Percentiles rank a stretch among this genome's conserved stretches.
These are phyloP conservation scores for Vulpes ferrilata DNA, from an alignment of 2,113 vertebrate genomes.

Conservation along the genomic window DNA sequence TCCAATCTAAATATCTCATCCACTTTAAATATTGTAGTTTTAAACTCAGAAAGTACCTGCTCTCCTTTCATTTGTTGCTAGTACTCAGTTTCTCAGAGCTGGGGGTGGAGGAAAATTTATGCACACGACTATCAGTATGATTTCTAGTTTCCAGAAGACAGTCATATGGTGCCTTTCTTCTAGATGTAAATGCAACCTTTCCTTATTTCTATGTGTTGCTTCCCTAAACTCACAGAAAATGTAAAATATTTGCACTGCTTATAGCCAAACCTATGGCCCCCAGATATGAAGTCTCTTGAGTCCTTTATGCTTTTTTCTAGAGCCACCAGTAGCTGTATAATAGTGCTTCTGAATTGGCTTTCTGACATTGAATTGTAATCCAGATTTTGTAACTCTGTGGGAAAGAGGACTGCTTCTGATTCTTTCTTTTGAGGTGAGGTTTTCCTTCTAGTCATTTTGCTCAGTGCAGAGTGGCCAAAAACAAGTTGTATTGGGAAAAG, in stretches of 20 bases:
- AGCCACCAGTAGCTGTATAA: no score
- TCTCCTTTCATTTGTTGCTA: not conserved
- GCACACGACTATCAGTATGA: not conserved
- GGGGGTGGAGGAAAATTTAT: rapidly evolving
- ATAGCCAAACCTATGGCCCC: no score
- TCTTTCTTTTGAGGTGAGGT: no score
- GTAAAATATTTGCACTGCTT: not conserved
- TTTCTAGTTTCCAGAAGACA: not conserved
- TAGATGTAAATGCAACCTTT: not conserved
- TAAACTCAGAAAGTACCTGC: not conserved
- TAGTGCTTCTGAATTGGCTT: no score
- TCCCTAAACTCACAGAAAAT: not conserved
- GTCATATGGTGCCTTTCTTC: not conserved
- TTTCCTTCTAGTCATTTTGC: no score
- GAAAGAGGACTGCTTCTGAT: no score
- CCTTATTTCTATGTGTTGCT: not conserved
- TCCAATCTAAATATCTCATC: not conserved
- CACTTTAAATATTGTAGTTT: not conserved
- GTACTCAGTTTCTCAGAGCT: not conserved
- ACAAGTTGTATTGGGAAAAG: no score
- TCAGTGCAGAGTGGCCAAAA: no score
- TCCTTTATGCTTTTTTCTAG: no score
- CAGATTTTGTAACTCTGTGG: no score
- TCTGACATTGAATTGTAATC: no score
- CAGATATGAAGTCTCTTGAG: not conserved